Conservation (phyloP, 2,888 invertebrate species). For the Drosophila rubida region DNA sequence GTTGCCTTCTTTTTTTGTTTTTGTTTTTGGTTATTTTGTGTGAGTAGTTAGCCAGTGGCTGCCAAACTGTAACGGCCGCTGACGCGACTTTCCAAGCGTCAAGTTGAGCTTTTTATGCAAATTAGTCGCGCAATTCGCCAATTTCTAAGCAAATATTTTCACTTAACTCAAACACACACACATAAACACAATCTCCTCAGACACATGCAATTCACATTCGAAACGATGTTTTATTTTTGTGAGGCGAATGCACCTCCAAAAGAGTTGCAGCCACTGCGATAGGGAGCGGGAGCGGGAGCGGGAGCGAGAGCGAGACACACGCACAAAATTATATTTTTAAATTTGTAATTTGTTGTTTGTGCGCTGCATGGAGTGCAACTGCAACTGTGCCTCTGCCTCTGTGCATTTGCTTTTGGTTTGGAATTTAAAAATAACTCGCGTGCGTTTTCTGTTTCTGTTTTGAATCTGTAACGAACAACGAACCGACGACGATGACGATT, state of each 20-base stretch:
- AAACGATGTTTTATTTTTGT: conserved; percentile 44
- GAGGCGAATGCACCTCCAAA: conserved; percentile 14
- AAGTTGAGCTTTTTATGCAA: conserved; percentile 55
- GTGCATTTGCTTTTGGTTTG: conserved; percentile 34
- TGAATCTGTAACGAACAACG: conserved; percentile 56
- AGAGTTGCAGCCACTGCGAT: conserved; percentile 1
- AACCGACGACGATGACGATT: conserved; percentile 33
- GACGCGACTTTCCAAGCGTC: conserved; percentile 49
- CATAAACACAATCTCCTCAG: neutral
- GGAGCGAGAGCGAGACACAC: conserved; percentile 17
- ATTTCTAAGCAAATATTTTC: conserved; percentile 71
- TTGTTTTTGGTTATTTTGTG: conserved; percentile 42
- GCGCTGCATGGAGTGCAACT: conserved; percentile 7
- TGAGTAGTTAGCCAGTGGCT: conserved; percentile 39
- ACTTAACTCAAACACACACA: conserved; percentile 33
- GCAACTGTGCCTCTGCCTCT: conserved; percentile 27
- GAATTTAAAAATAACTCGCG: conserved; percentile 50
- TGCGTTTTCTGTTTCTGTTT: conserved; percentile 36
- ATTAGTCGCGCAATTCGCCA: conserved; percentile 41
- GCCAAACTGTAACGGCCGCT: conserved; percentile 46
- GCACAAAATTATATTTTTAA: conserved; percentile 34
- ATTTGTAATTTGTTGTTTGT: conserved; percentile 23
- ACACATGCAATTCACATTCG: conserved; percentile 10
- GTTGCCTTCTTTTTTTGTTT: conserved; percentile 42
- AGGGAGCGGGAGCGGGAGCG: neutral